Base-by-base conservation (phyloP, 2,797 vertebrate species). In the Allenopithecus nigroviridis region DNA sequence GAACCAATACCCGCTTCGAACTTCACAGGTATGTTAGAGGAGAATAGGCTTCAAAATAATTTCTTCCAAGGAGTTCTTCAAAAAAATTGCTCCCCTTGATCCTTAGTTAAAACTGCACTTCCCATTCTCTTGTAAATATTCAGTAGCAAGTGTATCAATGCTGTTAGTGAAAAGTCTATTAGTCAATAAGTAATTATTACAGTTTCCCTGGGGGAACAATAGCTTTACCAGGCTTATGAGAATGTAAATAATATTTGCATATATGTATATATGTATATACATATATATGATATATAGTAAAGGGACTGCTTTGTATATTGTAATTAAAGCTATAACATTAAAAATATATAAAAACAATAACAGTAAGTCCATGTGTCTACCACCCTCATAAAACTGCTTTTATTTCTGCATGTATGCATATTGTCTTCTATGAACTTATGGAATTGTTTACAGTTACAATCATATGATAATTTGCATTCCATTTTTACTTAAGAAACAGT, bases 271-370 rank as follows among this genome's bases (percentile, higher is more conserved):
- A 19, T 68, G 16, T 59, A 26, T 64, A 17, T 43, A n/a, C 26
- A 14, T 85, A 17, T 70, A 59, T 41, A 21, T 17, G 46, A 50
- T 48, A 74, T 48, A 59, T 59, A 68, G 26, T 72, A 74, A 36
- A 95, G 43, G 74, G 3, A 85, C 12, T 10, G 75, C 33, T 78
- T 94, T 80, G 43, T 74, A 68, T 72, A 86, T 93, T 93, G 85
- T 85, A 96, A 95, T 81, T 88, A 81, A 93, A 81, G 26, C 64
- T 91, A 89, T 75, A 84, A 88, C 70, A 84, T 84, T 87, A 83
- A 91, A 92, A 79, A n/a, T 26, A 79, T 21, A n/a, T 87, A 68
- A 88, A 94, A 94, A 80, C 17, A 86, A 16, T 76, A 95, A 55
- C 48, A 93, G n/a, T 83, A 84, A 93, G 53, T 87, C 6, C 28